Evolutionary conservation across 2,113 vertebrate genomes (phyloP).

Genomic region (Penelope pileata): DNA sequence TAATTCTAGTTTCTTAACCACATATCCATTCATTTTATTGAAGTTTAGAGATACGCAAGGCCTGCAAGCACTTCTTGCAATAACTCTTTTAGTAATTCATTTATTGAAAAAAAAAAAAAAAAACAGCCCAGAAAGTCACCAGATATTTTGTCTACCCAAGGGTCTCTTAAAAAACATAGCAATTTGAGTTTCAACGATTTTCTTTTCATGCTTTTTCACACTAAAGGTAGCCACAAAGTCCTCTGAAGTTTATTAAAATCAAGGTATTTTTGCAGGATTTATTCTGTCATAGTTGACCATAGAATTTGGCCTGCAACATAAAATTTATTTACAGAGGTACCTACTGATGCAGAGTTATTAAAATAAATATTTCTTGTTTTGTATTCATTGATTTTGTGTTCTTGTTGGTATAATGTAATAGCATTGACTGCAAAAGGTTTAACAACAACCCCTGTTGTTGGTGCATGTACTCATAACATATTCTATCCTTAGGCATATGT

Average conservation of each 20-base stretch:
- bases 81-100: neutral
- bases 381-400: neutral
- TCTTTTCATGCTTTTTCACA: neutral
- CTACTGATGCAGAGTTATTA: neutral
- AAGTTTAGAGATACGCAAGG: neutral
- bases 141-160: neutral
- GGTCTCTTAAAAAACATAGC: neutral
- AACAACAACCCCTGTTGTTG: neutral
- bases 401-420: neutral
- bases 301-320: neutral
- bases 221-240: neutral
- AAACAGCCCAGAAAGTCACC: neutral
- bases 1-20: neutral
- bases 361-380: neutral
- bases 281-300: neutral
- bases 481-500: conserved; percentile 84
- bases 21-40: neutral
- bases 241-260: neutral
- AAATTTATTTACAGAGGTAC: neutral
- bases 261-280: neutral
- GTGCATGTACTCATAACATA: neutral
- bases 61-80: neutral
- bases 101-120: neutral
- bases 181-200: neutral
- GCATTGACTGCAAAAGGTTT: neutral